Evolutionary conservation across 2,797 vertebrate species (phyloP).

Genomic region (Nothura maculosa): DNA sequence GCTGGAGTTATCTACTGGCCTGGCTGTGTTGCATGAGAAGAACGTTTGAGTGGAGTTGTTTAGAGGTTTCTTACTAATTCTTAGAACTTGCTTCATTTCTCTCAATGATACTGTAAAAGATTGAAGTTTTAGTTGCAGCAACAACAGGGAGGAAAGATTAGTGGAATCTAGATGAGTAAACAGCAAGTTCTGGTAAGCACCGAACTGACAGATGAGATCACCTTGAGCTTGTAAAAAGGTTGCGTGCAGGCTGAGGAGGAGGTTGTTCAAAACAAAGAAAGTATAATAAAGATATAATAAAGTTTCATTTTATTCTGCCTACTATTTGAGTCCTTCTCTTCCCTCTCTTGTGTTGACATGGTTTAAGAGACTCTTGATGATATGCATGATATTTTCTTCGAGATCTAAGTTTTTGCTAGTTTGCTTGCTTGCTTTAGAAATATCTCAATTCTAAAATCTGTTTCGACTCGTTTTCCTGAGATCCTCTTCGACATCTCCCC

Average conservation of each 20-base stretch:
- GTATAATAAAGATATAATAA: not conserved
- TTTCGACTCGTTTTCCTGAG: not conserved
- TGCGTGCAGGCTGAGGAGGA: not conserved
- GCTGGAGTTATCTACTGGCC: not conserved
- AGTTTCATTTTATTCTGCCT: not conserved
- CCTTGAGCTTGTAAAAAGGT: not conserved
- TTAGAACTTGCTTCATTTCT: not conserved
- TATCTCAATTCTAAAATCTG: not conserved
- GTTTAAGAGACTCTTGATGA: not conserved
- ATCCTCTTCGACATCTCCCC: not conserved
- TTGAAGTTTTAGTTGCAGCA: not conserved
- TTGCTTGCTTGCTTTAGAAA: not conserved
- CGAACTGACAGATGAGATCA: not conserved
- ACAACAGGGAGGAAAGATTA: not conserved
- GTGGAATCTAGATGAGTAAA: not conserved
- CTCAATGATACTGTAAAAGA: not conserved
- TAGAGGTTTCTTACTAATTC: not conserved
- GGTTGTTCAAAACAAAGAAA: not conserved
- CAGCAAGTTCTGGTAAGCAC: not conserved
- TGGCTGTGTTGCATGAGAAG: not conserved
- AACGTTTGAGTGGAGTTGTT: not conserved
- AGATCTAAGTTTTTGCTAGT: not conserved
- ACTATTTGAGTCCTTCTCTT: not conserved
- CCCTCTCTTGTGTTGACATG: not conserved
- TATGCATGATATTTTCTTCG: not conserved